phyloP scores from a whole-genome alignment of 2,113 vertebrate genomes.

The Elanoides forficatus region DNA sequence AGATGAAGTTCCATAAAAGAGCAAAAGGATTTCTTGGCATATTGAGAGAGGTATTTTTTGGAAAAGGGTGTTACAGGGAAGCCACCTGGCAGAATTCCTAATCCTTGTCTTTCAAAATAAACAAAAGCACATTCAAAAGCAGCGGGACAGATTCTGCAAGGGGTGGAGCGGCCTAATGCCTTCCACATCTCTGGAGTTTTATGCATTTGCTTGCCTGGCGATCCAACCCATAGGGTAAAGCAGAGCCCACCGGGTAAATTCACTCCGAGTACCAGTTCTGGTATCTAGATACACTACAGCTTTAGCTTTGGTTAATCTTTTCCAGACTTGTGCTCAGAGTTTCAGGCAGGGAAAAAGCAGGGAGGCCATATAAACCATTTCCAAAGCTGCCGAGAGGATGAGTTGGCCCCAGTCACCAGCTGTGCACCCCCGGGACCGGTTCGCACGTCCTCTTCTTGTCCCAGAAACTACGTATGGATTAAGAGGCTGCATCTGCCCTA shows the following conservation, averaged over 20 bases:
- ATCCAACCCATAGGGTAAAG: background rate
- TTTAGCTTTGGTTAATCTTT: background rate
- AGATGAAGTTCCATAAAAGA: background rate
- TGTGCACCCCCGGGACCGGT: too few species aligned
- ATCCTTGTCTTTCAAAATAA: background rate
- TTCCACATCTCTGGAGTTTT: background rate
- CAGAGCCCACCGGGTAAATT: background rate
- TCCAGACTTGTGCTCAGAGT: background rate
- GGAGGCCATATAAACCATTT: fast-evolving
- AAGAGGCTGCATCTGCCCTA: background rate
- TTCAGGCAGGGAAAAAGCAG: background rate
- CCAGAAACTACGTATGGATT: fast-evolving
- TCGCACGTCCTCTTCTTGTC: background rate
- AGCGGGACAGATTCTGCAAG: background rate
- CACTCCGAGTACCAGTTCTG: background rate
- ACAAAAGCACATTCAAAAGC: background rate
- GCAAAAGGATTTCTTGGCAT: background rate
- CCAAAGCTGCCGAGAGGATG: background rate
- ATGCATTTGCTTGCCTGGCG: background rate
- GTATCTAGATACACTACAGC: fast-evolving
- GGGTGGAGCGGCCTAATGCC: background rate
- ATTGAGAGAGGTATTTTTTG: conserved; percentile 9
- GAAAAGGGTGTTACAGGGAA: background rate
- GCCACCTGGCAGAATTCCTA: background rate
- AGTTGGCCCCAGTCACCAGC: fast-evolving